Evolutionary conservation across 2,888 invertebrate species (phyloP), one percentile per base, ranked within the genome.

Genomic region (Lasioglossum villosulum): DNA sequence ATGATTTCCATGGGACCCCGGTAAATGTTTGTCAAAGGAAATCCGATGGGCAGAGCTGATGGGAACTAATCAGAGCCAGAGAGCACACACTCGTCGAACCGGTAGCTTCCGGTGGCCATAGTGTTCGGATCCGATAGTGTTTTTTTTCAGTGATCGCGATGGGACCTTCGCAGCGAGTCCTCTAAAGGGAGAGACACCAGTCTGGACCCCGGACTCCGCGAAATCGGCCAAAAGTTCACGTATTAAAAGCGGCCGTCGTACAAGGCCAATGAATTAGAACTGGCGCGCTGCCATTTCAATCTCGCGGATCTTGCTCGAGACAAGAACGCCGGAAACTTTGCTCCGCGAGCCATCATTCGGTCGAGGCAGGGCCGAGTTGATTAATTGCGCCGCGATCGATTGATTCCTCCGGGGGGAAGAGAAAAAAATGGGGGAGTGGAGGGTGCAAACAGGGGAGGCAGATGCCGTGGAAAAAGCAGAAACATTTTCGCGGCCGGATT

Each of bases 251-350:
- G 91, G 86, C 84, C 68, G 39, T 68, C 39, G 68, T 82, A 80
- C 91, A 91, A 90, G 92, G 91, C 93, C 93, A 92, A 94, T 93
- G 93, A 94, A 93, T 94, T 93, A 93, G 93, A 91, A 93, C 93
- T 94, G 94, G 94, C 94, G 92, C 92, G 86, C 88, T 94, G 94
- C 94, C 94, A 94, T 94, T 94, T 94, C 94, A 93, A 94, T 94
- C 93, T 93, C 92, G 92, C 89, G 92, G 91, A 92, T 93, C 91
- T 93, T 93, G 92, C 86, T 74, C 83, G 92, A 91, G 93, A 93
- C 91, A 92, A 91, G 91, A 90, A 90, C 88, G 88, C 84, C 81
- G 89, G 86, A 87, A 92, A 89, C 86, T 91, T 89, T 82, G 80
- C 48, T 73, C 87, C 70, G 83, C 74, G 80, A 84, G 87, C 81